phyloP scores from a whole-genome alignment of 2,797 vertebrate species.

The Notoglanidium macrostoma region DNA sequence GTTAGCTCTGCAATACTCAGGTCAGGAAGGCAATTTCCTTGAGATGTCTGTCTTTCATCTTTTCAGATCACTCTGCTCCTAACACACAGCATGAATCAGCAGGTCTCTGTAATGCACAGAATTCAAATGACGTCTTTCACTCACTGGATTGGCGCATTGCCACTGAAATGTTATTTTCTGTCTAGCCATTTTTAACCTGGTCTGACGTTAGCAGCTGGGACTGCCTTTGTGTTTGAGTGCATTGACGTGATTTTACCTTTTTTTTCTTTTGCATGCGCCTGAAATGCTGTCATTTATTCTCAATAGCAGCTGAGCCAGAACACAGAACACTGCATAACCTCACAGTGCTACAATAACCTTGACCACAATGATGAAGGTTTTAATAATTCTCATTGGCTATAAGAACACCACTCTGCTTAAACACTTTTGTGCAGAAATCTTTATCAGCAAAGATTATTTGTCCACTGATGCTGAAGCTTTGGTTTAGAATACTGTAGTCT shows the following conservation, averaged over 20 bases:
- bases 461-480: neutral
- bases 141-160: conserved; percentile 21
- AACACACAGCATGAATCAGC: conserved; percentile 43
- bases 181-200: conserved; percentile 36
- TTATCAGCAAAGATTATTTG: neutral
- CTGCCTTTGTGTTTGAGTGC: conserved; percentile 1
- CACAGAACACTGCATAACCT: neutral
- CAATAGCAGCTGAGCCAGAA: neutral
- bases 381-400: neutral
- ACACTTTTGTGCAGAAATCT: neutral
- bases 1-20: conserved; percentile 22
- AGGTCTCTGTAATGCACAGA: conserved; percentile 44
- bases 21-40: conserved; percentile 48
- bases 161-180: conserved; percentile 36
- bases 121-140: conserved; percentile 44
- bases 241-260: conserved; percentile 1
- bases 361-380: neutral
- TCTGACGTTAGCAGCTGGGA: conserved; percentile 36
- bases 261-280: neutral
- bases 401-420: neutral
- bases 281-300: conserved; percentile 15
- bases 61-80: conserved; percentile 30
- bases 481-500: neutral
- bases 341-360: neutral
- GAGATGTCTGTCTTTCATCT: conserved; percentile 27